phyloP scores from a whole-genome alignment of 2,797 vertebrate genomes.

The Sebastes itinus region DNA sequence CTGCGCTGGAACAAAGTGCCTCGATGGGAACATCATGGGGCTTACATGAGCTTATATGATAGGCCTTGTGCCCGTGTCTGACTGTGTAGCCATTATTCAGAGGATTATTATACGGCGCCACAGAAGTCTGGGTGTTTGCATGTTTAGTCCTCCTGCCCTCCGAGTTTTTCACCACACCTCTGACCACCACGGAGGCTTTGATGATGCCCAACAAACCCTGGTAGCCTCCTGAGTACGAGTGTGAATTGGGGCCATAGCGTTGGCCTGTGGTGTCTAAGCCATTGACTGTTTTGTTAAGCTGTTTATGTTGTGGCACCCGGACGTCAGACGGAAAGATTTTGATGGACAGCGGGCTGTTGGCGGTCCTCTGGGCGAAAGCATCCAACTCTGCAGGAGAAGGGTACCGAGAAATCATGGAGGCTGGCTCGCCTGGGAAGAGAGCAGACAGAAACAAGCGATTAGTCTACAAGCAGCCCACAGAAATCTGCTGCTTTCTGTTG shows the following conservation, averaged over 20 bases:
- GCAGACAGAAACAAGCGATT: constrained; percentile 25
- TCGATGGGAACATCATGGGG: constrained; percentile 83
- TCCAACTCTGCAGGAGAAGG: constrained; percentile 96
- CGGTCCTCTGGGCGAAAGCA: constrained; percentile 95
- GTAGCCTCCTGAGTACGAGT: constrained; percentile 84
- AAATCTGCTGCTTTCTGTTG: constrained; percentile 31
- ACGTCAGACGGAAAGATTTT: constrained; percentile 98
- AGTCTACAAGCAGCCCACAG: constrained; percentile 13
- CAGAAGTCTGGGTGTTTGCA: constrained; percentile 86
- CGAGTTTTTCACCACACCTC: constrained; percentile 88
- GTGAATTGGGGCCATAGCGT: constrained; percentile 87
- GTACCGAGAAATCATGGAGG: constrained; percentile 88
- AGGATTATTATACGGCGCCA: constrained; percentile 89
- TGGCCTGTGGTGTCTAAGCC: constrained; percentile 94
- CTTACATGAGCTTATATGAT: constrained; percentile 84
- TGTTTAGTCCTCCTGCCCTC: constrained; percentile 96
- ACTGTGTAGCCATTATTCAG: constrained; percentile 87
- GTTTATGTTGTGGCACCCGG: constrained; percentile 97
- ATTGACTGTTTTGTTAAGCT: constrained; percentile 94
- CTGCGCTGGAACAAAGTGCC: constrained; percentile 83
- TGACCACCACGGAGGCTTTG: constrained; percentile 82
- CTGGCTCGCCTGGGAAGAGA: constrained; percentile 83
- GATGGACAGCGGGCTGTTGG: constrained; percentile 93
- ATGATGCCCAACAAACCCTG: constrained; percentile 92
- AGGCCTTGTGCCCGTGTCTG: constrained; percentile 85